Conservation (phyloP, 2,888 invertebrate genomes). For the Himalopsyche japonica region DNA sequence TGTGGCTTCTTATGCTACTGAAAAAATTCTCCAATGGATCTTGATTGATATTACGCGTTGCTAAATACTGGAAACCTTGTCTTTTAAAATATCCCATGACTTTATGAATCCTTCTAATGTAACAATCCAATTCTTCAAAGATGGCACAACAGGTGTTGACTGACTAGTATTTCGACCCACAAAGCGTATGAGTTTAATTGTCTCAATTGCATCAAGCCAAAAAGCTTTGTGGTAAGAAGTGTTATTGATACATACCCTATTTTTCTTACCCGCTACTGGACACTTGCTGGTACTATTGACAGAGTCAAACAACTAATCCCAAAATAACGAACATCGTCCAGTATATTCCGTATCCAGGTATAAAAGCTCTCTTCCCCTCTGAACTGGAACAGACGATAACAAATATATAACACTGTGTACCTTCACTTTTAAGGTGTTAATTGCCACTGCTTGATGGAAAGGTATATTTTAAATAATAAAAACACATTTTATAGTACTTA, state of each 20-base stretch:
- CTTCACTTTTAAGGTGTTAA: too few relatives aligned
- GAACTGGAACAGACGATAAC: too few relatives aligned
- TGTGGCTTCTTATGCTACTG: background rate
- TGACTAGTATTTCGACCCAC: background rate
- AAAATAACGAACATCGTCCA: background rate
- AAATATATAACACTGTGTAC: background rate
- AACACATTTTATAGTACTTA: too few relatives aligned
- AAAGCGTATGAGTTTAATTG: background rate
- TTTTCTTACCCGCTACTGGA: background rate
- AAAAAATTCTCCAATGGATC: background rate
- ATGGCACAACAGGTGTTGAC: background rate
- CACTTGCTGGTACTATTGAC: background rate
- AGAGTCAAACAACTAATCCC: background rate
- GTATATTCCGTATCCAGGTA: background rate
- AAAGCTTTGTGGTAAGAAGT: background rate
- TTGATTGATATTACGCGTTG: background rate
- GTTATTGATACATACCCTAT: background rate
- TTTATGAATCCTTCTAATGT: background rate
- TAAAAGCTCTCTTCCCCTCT: background rate
- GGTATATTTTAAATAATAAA: too few relatives aligned
- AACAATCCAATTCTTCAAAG: background rate
- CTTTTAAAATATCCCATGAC: background rate
- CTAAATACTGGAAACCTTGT: background rate
- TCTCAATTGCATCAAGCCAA: background rate
- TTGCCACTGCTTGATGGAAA: too few relatives aligned